Conservation (phyloP, 2,888 invertebrate species). For the Agrochola lychnidis region DNA sequence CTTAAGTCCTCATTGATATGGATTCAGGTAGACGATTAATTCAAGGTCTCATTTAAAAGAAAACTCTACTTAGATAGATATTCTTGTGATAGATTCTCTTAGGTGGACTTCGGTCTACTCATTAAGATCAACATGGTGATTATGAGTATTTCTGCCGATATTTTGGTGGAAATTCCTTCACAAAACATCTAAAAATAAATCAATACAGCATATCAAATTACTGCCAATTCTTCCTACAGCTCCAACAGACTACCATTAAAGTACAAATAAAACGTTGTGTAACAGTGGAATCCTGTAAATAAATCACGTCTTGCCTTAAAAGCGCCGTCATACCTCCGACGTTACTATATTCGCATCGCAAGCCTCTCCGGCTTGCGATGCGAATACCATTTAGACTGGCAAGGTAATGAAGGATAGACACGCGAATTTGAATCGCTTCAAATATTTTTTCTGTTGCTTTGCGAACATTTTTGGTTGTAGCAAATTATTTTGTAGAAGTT, state of each 20-base stretch:
- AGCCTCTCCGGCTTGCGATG: slow-evolving; percentile 23
- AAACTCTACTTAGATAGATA: neutral
- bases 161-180: neutral
- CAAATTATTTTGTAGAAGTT: neutral
- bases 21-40: neutral
- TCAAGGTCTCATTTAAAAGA: neutral
- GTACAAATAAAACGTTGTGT: slow-evolving; percentile 47
- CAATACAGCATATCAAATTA: slow-evolving; percentile 5
- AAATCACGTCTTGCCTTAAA: slow-evolving; percentile 60
- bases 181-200: neutral
- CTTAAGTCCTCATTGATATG: neutral
- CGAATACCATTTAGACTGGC: slow-evolving; percentile 55
- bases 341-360: slow-evolving; percentile 6
- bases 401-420: slow-evolving; percentile 60
- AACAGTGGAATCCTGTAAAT: slow-evolving; percentile 57
- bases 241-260: slow-evolving; percentile 6
- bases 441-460: neutral
- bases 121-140: neutral
- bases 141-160: neutral
- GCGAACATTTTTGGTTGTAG: neutral
- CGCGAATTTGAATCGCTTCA: slow-evolving; percentile 44
- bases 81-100: neutral
- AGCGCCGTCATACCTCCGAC: slow-evolving; percentile 54
- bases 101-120: neutral
- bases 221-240: slow-evolving; percentile 7